Evolutionary conservation across 2,888 invertebrate species (phyloP).

Genomic region (Pedicia rivosa): DNA sequence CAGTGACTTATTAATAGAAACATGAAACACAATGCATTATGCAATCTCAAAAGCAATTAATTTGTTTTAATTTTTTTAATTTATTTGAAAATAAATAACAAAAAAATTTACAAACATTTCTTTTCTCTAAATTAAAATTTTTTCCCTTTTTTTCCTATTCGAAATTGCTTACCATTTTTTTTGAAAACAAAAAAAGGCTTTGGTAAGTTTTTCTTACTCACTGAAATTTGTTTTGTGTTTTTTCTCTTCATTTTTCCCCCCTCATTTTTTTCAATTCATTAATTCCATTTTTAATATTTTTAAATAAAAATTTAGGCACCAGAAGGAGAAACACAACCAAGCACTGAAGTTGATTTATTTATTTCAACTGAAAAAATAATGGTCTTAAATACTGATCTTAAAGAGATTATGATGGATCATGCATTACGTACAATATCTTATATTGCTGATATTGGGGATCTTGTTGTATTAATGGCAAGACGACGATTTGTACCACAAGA

Average conservation of each 20-base stretch:
- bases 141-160: no score
- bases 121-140: background rate
- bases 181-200: slow-evolving; percentile 10
- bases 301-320: slow-evolving; percentile 53
- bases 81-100: no score
- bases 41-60: no score
- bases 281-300: background rate
- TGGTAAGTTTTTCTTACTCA: slow-evolving; percentile 11
- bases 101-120: background rate
- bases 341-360: slow-evolving; percentile 97
- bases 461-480: slow-evolving; percentile 96
- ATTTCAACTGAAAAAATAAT: slow-evolving; percentile 99
- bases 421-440: slow-evolving; percentile 96
- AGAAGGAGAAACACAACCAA: slow-evolving; percentile 95
- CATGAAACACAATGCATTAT: no score
- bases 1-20: no score
- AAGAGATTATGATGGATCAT: slow-evolving; percentile 99
- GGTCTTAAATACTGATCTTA: slow-evolving; percentile 97
- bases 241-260: no score
- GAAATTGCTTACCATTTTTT: no score
- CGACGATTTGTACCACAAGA: slow-evolving; percentile 83
- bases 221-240: no score
- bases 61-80: no score
- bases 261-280: background rate
- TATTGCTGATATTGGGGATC: slow-evolving; percentile 96